Percentiles rank a stretch among this genome's conserved stretches.
phyloP scores from a whole-genome alignment of 23 tunicate genomes.

The Halocynthia aurantium region DNA sequence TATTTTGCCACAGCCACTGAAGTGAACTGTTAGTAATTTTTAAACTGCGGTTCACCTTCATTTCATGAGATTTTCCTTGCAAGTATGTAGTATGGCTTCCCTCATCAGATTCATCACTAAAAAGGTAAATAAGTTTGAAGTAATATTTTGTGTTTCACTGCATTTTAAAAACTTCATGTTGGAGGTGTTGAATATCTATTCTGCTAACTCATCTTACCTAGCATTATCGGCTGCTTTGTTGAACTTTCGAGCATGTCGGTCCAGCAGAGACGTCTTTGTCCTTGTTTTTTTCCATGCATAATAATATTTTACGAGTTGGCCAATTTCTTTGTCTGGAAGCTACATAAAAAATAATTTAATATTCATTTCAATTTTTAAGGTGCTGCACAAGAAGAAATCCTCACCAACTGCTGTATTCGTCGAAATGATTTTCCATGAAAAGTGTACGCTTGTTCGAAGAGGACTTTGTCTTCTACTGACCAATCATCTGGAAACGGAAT shows the following conservation, averaged over 20 bases:
- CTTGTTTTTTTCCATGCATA: constrained; percentile 74
- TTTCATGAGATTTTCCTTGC: constrained; percentile 2
- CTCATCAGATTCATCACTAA: constrained; percentile 20
- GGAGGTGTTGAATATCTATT: neutral
- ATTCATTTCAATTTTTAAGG: too few relatives aligned
- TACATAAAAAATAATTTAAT: neutral
- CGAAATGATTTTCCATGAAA: constrained; percentile 88
- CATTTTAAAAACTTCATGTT: too few relatives aligned
- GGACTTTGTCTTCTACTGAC: constrained; percentile 85
- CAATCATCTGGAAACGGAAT: constrained; percentile 55
- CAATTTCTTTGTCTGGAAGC: constrained; percentile 83
- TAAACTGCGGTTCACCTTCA: too few relatives aligned
- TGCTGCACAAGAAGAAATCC: neutral
- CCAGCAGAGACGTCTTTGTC: constrained; percentile 74
- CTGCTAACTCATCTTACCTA: neutral
- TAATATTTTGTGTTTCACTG: too few relatives aligned
- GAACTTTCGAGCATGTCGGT: constrained; percentile 56
- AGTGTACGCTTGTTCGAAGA: constrained; percentile 82
- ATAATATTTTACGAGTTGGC: constrained; percentile 76
- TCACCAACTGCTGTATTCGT: constrained; percentile 77
- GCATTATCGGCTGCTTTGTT: constrained; percentile 2
- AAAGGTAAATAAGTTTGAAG: neutral
- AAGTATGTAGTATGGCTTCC: constrained; percentile 10
- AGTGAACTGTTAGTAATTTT: too few relatives aligned
- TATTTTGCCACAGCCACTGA: neutral